Percentiles rank a stretch among this genome's conserved stretches.
Evolutionary conservation across 1,140 invertebrate genomes (phyloP).

Genomic region (Bradysia coprophila): DNA sequence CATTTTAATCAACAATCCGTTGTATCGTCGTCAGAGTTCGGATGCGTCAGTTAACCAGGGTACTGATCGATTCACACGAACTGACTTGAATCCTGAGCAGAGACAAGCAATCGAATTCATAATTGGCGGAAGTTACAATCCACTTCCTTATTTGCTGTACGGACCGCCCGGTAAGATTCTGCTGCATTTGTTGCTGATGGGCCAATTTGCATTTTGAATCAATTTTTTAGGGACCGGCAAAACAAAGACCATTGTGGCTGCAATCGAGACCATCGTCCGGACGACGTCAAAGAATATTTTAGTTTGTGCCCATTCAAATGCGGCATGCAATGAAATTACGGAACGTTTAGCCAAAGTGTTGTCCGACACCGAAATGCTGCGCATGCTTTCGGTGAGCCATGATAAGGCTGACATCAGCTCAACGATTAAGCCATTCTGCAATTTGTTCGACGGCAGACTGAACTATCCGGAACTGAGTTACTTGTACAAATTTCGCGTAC

Average conservation of each 20-base stretch:
- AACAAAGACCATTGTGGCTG: too few relatives aligned
- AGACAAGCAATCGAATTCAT: neutral
- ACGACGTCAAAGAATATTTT: constrained; percentile 34
- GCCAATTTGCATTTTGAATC: neutral
- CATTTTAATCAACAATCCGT: neutral
- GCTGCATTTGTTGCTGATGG: neutral
- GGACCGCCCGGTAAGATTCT: neutral
- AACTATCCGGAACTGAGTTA: neutral
- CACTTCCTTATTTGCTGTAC: neutral
- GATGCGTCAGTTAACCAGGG: neutral
- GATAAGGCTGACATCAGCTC: neutral
- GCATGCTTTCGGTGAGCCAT: constrained; percentile 26
- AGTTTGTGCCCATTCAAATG: constrained; percentile 54
- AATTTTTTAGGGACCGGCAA: constrained; percentile 21
- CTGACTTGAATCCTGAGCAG: neutral
- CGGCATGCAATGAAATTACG: constrained; percentile 53
- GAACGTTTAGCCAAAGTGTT: constrained; percentile 25
- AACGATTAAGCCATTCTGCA: constrained; percentile 6
- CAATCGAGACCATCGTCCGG: constrained; percentile 44
- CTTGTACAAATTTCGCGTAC: constrained; percentile 7
- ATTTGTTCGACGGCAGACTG: constrained; percentile 6
- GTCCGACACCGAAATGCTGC: constrained; percentile 13
- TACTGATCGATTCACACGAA: neutral
- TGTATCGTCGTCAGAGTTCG: neutral
- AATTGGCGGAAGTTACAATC: neutral